Conservation (phyloP, 1,140 invertebrate genomes). For the Periplaneta americana region DNA sequence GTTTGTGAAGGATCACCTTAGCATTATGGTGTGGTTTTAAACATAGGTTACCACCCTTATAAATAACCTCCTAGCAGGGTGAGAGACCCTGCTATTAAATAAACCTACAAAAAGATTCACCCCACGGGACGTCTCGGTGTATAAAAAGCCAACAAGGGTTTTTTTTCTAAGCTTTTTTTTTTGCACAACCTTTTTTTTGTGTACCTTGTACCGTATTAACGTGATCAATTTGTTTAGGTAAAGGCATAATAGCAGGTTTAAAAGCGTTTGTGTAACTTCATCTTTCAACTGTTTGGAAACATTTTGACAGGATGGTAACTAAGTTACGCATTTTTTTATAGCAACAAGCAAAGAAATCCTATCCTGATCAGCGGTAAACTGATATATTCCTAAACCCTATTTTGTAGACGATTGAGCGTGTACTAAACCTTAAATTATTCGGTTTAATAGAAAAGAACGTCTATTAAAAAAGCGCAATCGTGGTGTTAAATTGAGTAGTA, state of each 20-base stretch:
- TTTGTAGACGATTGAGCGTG: too few species aligned
- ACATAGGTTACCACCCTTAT: not conserved
- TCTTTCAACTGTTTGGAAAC: not conserved
- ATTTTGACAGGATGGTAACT: not conserved
- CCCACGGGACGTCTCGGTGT: not conserved
- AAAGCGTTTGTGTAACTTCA: not conserved
- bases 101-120: not conserved
- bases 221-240: not conserved
- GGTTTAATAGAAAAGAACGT: too few species aligned
- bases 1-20: not conserved
- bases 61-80: not conserved
- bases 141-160: not conserved
- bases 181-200: not conserved
- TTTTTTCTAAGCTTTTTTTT: not conserved
- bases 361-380: too few species aligned
- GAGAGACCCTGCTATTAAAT: not conserved
- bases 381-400: too few species aligned
- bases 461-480: too few species aligned
- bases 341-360: too few species aligned
- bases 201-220: not conserved
- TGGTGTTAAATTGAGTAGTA: too few species aligned
- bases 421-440: too few species aligned
- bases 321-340: too few species aligned
- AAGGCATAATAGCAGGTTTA: not conserved
- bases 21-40: not conserved